Evolutionary conservation across 2,113 vertebrate species (phyloP).

Genomic region (Apus apus): DNA sequence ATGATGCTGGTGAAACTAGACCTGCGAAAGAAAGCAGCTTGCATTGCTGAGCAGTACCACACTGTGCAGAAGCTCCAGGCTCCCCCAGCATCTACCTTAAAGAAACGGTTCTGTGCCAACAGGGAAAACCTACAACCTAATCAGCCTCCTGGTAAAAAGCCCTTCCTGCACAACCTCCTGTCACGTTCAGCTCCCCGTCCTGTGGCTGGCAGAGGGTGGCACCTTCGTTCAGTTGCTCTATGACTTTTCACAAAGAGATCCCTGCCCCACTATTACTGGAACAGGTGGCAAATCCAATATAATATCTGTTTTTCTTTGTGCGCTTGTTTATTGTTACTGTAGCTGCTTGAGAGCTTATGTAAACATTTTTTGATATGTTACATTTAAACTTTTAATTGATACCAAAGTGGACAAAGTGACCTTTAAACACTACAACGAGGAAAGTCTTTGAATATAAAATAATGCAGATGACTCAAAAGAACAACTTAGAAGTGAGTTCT

Average conservation of each 20-base stretch:
- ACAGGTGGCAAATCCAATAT: conserved; percentile 23
- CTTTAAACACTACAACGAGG: neutral
- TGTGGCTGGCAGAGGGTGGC: conserved; percentile 61
- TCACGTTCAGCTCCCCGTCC: conserved; percentile 70
- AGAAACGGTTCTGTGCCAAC: conserved; percentile 82
- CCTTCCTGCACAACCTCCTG: conserved; percentile 85
- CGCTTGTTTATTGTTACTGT: conserved; percentile 24
- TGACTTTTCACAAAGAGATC: conserved; percentile 13
- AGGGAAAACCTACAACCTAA: conserved; percentile 86
- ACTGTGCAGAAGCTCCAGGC: conserved; percentile 68
- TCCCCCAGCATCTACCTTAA: conserved; percentile 69
- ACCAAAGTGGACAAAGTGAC: conserved; percentile 33
- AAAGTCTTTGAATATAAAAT: conserved; percentile 27
- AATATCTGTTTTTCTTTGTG: conserved; percentile 22
- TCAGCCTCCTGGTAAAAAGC: conserved; percentile 81
- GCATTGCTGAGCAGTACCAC: conserved; percentile 81
- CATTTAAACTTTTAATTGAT: conserved; percentile 39
- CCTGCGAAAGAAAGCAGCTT: conserved; percentile 84
- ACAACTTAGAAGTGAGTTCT: neutral
- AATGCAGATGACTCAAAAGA: neutral
- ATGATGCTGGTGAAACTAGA: conserved; percentile 90
- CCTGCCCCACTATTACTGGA: neutral
- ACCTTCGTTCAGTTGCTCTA: conserved; percentile 48
- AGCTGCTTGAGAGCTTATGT: conserved; percentile 37
- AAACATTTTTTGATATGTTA: conserved; percentile 37